Base-by-base conservation (phyloP, 2,113 vertebrate species). In the Tylochromis polylepis region DNA sequence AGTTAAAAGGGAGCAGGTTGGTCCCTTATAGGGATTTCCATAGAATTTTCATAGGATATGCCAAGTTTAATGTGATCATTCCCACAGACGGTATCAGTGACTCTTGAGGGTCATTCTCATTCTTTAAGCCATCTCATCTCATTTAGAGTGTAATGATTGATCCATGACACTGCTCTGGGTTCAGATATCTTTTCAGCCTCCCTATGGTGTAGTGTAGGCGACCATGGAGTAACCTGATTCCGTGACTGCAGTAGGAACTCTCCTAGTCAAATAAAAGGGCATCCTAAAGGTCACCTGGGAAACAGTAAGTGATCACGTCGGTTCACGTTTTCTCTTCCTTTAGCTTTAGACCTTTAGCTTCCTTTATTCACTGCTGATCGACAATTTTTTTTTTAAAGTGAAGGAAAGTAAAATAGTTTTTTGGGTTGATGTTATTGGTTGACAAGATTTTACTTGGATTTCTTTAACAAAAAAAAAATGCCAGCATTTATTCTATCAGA, bases 111-210 rank as follows among this genome's bases (percentile, higher is more conserved):
- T 88, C 78, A 86, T 57, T 84, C 24, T 81, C 55, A 38, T 27
- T 90, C 55, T 62, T 75, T 51, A 81, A 88, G 65, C 75, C 79
- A 87, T 88, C 79, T 77, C 41, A 34, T 89, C 82, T 88, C 56
- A 55, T 56, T 89, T 82, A 85, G 57, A 80, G 59, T 84, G 65
- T 78, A 82, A 60, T 49, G 84, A 92, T 91, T 91, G 90, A 93
- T 90, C 77, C 59, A 79, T 14, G 53, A 38, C 55, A 70, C 41
- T 51, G 67, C 81, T 65, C 49, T 67, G 43, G 86, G 79, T 79
- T 89, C 87, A 88, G 43, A 85, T 91, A 82, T 79, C 81, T 79
- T 62, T 88, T 62, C 31, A 82, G 31, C 38, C 31, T 36, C 51
- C 29, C 62, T 22, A 79, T 70, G 53, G 67, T 56, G 83, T 82